Conservation (phyloP, 1,140 invertebrate species). For the Atta colombica region DNA sequence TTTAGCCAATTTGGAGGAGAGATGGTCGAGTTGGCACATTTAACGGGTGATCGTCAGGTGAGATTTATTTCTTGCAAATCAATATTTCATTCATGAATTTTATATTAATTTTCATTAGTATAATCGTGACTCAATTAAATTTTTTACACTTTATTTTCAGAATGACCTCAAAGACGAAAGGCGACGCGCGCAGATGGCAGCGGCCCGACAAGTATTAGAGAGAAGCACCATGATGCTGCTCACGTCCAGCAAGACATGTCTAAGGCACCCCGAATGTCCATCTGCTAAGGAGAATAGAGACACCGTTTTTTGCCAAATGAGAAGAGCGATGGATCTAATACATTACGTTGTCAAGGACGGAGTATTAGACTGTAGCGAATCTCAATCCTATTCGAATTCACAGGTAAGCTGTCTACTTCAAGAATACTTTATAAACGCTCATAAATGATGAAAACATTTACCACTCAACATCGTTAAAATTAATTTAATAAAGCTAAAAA, state of each 20-base stretch:
- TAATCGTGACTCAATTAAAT: not conserved
- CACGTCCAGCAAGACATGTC: conserved; percentile 97
- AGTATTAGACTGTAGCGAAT: conserved; percentile 89
- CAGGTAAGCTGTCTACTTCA: conserved; percentile 77
- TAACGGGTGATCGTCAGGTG: conserved; percentile 91
- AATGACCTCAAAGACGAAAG: conserved; percentile 98
- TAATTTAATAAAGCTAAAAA: conserved; percentile 9
- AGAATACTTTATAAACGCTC: not conserved
- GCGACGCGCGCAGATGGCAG: conserved; percentile 97
- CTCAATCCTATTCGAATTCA: conserved; percentile 85
- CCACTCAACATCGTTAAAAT: not conserved
- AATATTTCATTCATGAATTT: not conserved
- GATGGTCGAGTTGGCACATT: conserved; percentile 98
- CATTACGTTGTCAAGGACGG: conserved; percentile 99
- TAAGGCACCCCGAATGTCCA: conserved; percentile 97
- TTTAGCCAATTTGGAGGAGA: conserved; percentile 99
- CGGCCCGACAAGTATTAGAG: conserved; percentile 97
- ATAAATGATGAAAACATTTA: not conserved
- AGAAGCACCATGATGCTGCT: conserved; percentile 99
- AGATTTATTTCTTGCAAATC: not conserved
- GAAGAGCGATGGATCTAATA: conserved; percentile 98
- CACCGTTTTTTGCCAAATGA: conserved; percentile 99
- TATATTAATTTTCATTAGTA: not conserved
- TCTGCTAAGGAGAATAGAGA: conserved; percentile 97
- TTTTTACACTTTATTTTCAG: conserved; percentile 81